Evolutionary conservation across 1,140 invertebrate genomes (phyloP).

Genomic region (Drosophila arizonae): DNA sequence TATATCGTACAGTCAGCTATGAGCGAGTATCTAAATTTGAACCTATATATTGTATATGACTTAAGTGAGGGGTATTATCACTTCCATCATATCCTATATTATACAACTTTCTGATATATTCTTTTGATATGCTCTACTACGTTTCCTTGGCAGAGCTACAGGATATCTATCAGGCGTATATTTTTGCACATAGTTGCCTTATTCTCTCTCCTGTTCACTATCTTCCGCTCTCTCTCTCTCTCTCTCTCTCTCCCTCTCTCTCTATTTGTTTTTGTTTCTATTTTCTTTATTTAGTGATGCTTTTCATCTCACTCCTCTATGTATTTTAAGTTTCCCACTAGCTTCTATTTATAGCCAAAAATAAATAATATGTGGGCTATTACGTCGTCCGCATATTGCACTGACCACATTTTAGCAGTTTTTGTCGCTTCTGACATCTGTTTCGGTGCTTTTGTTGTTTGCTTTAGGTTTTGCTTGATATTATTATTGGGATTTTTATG

Average conservation of each 20-base stretch:
- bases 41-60: too few species aligned
- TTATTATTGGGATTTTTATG: conserved; percentile 27
- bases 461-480: conserved; percentile 16
- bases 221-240: conserved; percentile 6
- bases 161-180: neutral
- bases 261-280: too few species aligned
- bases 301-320: neutral
- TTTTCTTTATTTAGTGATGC: conserved; percentile 32
- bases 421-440: conserved; percentile 41
- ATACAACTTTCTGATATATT: neutral
- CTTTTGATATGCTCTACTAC: neutral
- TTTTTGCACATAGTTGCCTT: neutral
- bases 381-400: conserved; percentile 45
- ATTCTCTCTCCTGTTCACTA: conserved; percentile 6
- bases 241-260: neutral
- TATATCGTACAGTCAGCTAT: neutral
- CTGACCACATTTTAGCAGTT: conserved; percentile 47
- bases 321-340: neutral
- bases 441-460: conserved; percentile 11
- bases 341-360: conserved; percentile 44
- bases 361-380: conserved; percentile 49
- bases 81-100: too few species aligned
- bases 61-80: too few species aligned
- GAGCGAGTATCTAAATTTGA: too few species aligned
- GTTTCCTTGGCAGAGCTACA: neutral